phyloP scores from a whole-genome alignment of 2,797 vertebrate species.

The Sternarchorhynchus goeldii region DNA sequence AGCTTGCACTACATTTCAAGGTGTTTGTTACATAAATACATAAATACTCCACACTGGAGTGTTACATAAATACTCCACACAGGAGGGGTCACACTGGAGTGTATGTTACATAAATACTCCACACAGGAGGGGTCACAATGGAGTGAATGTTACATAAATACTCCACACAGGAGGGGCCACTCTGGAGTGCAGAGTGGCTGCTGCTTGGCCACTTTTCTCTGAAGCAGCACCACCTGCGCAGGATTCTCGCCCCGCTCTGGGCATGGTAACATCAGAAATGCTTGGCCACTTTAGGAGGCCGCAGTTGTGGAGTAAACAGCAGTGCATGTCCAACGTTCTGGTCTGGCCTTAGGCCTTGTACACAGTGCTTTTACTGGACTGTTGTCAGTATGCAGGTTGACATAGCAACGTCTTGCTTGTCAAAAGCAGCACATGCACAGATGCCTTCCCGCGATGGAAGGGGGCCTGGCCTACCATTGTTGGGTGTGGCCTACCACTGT shows the following conservation, averaged over 20 bases:
- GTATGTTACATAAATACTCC: too few species aligned
- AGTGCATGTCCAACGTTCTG: too few species aligned
- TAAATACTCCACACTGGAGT: conserved; percentile 67
- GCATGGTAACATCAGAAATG: conserved; percentile 4
- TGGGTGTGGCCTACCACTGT: too few species aligned
- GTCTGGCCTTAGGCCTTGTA: too few species aligned
- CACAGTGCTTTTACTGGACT: too few species aligned
- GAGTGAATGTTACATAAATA: too few species aligned
- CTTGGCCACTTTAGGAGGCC: neutral
- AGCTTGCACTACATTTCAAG: conserved; percentile 62
- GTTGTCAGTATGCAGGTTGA: neutral
- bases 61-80: too few species aligned
- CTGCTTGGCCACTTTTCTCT: conserved; percentile 50
- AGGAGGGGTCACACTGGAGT: too few species aligned
- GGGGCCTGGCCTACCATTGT: too few species aligned
- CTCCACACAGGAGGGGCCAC: conserved; percentile 49
- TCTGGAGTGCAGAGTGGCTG: conserved; percentile 51
- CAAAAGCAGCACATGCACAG: neutral
- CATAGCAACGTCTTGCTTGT: neutral
- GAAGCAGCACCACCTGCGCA: conserved; percentile 17
- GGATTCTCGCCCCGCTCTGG: neutral
- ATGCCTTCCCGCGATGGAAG: neutral
- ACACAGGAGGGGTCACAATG: too few species aligned
- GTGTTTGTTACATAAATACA: conserved; percentile 70
- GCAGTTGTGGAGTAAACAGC: neutral